Evolutionary conservation across 2,888 invertebrate genomes (phyloP).

Genomic region (Ashinkailepas kermadecensis): DNA sequence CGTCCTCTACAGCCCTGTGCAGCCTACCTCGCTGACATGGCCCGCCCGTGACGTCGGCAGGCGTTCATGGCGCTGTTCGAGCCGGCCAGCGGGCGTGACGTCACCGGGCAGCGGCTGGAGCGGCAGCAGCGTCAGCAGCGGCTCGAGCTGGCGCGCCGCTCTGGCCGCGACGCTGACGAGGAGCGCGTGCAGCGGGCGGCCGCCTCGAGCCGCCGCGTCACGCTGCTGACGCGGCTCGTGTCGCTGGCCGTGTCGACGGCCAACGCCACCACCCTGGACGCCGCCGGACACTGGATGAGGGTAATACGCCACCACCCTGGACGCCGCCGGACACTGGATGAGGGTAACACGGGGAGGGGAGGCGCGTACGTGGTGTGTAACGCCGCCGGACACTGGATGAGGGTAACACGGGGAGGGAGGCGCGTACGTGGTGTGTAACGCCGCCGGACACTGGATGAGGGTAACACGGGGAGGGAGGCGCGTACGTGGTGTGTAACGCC

Average conservation of each 20-base stretch:
- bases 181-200: neutral
- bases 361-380: too few species aligned
- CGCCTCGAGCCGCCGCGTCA: neutral
- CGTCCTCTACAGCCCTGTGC: neutral
- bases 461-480: too few species aligned
- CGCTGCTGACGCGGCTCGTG: neutral
- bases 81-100: neutral
- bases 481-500: too few species aligned
- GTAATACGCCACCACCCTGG: neutral
- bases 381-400: too few species aligned
- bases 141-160: too few species aligned
- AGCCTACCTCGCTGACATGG: neutral
- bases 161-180: too few species aligned
- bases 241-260: neutral
- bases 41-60: neutral
- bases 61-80: neutral
- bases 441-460: too few species aligned
- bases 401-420: too few species aligned
- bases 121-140: too few species aligned
- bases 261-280: neutral
- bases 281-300: neutral
- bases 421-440: too few species aligned
- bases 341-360: too few species aligned
- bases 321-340: neutral
- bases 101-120: too few species aligned